Conservation (phyloP, 2,113 vertebrate genomes). For the Hemichromis elongatus region DNA sequence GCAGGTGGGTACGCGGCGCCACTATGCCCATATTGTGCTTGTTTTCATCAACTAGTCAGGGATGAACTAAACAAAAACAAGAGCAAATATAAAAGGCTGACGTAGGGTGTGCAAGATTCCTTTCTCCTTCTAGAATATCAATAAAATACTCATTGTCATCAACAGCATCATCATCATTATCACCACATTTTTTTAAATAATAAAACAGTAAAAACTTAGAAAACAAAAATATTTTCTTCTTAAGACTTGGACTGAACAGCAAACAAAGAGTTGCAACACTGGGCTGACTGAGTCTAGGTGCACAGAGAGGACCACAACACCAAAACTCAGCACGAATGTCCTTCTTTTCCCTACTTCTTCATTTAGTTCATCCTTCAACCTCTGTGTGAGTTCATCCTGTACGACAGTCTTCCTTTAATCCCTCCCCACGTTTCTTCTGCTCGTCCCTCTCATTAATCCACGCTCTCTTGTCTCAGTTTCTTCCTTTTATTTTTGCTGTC, state of each 20-base stretch:
- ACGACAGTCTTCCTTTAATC: not conserved
- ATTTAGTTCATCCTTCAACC: slow-evolving; percentile 3
- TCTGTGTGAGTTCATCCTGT: slow-evolving; percentile 31
- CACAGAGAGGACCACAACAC: slow-evolving; percentile 81
- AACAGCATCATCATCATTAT: slow-evolving; percentile 61
- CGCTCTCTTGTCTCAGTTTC: not conserved
- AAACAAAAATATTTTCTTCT: slow-evolving; percentile 80
- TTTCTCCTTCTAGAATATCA: slow-evolving; percentile 71
- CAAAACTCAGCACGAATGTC: slow-evolving; percentile 61
- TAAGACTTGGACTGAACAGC: slow-evolving; percentile 81
- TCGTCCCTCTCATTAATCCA: not conserved
- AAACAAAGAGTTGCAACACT: slow-evolving; percentile 85
- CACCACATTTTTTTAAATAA: slow-evolving; percentile 71
- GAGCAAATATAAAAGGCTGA: slow-evolving; percentile 91
- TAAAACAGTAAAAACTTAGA: slow-evolving; percentile 85
- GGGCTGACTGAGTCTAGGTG: slow-evolving; percentile 84
- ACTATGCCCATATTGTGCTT: slow-evolving; percentile 69
- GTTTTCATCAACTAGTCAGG: slow-evolving; percentile 47
- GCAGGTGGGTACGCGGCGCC: slow-evolving; percentile 77
- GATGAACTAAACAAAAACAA: slow-evolving; percentile 52
- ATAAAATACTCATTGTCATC: slow-evolving; percentile 78
- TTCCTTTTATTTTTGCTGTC: slow-evolving; percentile 45
- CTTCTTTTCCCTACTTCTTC: slow-evolving; percentile 11
- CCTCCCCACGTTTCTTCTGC: not conserved
- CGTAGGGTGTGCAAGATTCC: slow-evolving; percentile 83